Evolutionary conservation across 2,797 vertebrate genomes (phyloP), one percentile per base, ranked within the genome.

Genomic region (Oceanodroma leucorhoa): DNA sequence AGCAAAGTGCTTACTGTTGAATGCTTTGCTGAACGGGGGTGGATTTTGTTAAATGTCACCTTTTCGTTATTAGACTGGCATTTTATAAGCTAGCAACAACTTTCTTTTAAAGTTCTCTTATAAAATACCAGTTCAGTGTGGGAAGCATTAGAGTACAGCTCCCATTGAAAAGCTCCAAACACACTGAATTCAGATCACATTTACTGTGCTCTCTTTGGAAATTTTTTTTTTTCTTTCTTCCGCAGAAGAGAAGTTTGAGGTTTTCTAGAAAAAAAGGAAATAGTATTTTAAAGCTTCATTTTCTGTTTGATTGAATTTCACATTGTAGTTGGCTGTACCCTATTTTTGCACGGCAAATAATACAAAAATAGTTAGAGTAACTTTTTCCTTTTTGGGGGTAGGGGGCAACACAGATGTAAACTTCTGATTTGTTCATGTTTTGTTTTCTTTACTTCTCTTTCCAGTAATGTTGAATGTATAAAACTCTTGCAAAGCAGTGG

Each of bases 381-480:
- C 60, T 22, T 71, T n/a, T 58, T 73, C 26, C 17, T 67, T 62
- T 60, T 53, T 9, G 9, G 50, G 19, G 19, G 4, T 5, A n/a
- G 51, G 21, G 13, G 24, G 6, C 32, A 78, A 45, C 20, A 34
- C 24, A 61, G 30, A 34, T 67, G 14, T 58, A 53, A 71, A 64
- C 51, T 69, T 83, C 69, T 69, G 40, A 5, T 96, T 96, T 89
- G 50, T 79, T 97, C 57, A 96, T 61, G 43, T 48, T 71, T 90
- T 89, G 26, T 88, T 87, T 81, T 77, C 54, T 86, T 80, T 95
- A 34, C 70, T 96, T 98, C 83, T 98, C 87, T 98, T 97, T 97
- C 65, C 97, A 99, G 99, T 71, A 99, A 99, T 64, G 99, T 99
- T 96, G 99, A 99, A 97, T 99, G 99, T 98, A 99, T 99, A 94